Conservation (phyloP, 1,140 invertebrate species). For the Sesamia nonagrioides region DNA sequence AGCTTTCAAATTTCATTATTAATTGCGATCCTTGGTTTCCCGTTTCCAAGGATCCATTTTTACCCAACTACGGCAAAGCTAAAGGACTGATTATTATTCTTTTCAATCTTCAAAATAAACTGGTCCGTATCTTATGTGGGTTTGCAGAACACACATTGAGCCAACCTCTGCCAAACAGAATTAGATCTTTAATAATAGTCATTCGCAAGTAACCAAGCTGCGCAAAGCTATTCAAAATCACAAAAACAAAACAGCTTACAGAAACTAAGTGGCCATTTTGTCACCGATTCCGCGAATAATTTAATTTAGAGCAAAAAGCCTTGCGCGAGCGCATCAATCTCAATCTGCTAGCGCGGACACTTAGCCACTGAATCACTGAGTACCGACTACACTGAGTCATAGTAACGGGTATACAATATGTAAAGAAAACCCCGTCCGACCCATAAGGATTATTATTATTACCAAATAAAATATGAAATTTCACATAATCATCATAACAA, state of each 20-base stretch:
- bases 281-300: slow-evolving; percentile 55
- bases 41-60: too few relatives aligned
- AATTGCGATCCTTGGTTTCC: too few relatives aligned
- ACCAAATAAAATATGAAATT: too few relatives aligned
- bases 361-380: slow-evolving; percentile 56
- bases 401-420: not conserved
- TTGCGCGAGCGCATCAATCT: slow-evolving; percentile 61
- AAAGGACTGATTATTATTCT: too few relatives aligned
- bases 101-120: not conserved
- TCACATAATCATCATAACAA: too few relatives aligned
- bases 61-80: too few relatives aligned
- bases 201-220: not conserved
- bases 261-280: slow-evolving; percentile 50
- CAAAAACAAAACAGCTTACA: slow-evolving; percentile 32
- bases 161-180: not conserved
- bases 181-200: slow-evolving; percentile 5
- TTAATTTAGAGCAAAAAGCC: slow-evolving; percentile 55
- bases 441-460: too few relatives aligned
- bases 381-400: slow-evolving; percentile 10
- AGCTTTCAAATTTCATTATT: too few relatives aligned
- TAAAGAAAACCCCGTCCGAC: too few relatives aligned
- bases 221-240: slow-evolving; percentile 17
- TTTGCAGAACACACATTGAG: not conserved
- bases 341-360: slow-evolving; percentile 60
- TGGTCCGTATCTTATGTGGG: not conserved